Conservation (phyloP, 2,888 invertebrate genomes). For the Dryomyza anilis region DNA sequence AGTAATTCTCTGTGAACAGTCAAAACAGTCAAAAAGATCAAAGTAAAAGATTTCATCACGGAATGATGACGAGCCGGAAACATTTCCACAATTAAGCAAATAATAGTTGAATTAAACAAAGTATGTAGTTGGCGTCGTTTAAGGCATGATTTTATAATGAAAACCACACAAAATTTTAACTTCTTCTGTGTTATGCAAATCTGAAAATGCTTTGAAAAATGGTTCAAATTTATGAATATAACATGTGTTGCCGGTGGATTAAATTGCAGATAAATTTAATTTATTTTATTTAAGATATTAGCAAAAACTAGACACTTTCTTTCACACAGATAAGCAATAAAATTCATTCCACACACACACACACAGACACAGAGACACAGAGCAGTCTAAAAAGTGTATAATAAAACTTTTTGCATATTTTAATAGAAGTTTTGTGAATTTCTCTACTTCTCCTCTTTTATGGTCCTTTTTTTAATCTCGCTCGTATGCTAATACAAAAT, state of each 20-base stretch:
- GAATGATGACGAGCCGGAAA: too few relatives aligned
- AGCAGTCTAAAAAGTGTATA: too few relatives aligned
- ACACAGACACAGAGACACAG: not conserved
- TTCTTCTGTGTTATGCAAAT: too few relatives aligned
- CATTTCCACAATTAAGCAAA: too few relatives aligned
- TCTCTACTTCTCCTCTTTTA: not conserved
- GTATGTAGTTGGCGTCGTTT: too few relatives aligned
- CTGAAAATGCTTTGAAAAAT: too few relatives aligned
- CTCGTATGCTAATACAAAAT: constrained; percentile 1
- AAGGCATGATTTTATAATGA: too few relatives aligned
- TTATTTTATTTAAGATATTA: not conserved
- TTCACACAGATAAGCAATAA: constrained; percentile 3
- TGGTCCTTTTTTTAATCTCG: not conserved
- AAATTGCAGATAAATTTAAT: not conserved
- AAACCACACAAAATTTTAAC: too few relatives aligned
- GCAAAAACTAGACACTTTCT: not conserved
- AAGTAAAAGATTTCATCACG: too few relatives aligned
- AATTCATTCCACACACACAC: not conserved
- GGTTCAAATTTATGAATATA: not conserved
- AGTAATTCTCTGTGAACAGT: too few relatives aligned
- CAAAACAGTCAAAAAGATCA: too few relatives aligned
- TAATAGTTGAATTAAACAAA: too few relatives aligned
- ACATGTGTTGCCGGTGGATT: not conserved
- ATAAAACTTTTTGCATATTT: constrained; percentile 19
- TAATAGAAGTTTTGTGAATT: constrained; percentile 1